Evolutionary conservation across 2,113 vertebrate genomes (phyloP), one percentile per base, ranked within the genome.

Genomic region (Gallinago undulata): DNA sequence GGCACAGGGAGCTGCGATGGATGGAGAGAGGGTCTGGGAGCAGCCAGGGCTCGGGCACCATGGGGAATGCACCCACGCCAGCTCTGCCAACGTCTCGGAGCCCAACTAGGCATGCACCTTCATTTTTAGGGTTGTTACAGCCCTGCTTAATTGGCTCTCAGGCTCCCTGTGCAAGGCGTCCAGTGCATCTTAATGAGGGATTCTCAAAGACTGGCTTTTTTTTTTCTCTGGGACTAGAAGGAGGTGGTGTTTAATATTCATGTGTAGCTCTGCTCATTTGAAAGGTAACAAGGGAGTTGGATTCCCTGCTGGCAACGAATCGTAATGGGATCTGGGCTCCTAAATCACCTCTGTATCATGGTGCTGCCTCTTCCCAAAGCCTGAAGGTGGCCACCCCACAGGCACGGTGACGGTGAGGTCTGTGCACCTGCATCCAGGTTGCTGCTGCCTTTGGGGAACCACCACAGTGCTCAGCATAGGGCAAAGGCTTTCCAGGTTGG

Each of bases 171-270:
- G 81, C 91, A 23, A 48, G 81, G 87, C 89, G 89, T 50, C 93
- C 96, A 39, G 93, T 11, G 91, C 94, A 97, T 97, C 94, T 92
- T 96, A 97, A 96, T 96, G 96, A 96, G 93, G 39, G 81, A 92
- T 84, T 82, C 94, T 96, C 93, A 96, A 96, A 96, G 96, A 63
- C 77, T 11, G 73, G 37, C 55, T 93, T 81, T 89, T 66, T 91
- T 93, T 91, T 93, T 93, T 94, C 37, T 89, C 66, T 87, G 89
- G 73, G 90, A 92, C 84, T 75, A 70, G 60, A 66, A 81, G 4
- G 53, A 84, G 68, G 67, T 93, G 95, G 87, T 94, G 94, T 91
- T 97, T 95, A 96, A 95, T 95, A 96, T 96, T 96, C 95, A 95
- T 96, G 95, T 67, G 81, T 84, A 92, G 87, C 96, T 91, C 73